Conservation (phyloP, 1,140 invertebrate species). For the Drosophila asahinai region DNA sequence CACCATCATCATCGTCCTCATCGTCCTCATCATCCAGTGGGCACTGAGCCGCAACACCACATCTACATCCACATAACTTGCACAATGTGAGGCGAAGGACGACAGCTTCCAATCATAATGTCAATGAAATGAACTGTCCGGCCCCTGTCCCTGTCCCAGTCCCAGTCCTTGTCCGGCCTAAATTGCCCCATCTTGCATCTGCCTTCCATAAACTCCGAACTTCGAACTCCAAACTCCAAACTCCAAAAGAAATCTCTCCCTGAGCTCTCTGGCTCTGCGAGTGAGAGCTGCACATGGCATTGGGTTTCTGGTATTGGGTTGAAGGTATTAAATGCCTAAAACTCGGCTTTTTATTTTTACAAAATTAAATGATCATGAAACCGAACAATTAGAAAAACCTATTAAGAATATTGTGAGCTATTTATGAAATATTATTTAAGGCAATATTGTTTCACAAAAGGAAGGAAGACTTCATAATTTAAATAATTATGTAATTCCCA, state of each 20-base stretch:
- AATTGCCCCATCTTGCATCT: conserved; percentile 1
- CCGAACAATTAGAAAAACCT: too few species aligned
- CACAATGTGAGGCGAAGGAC: conserved; percentile 56
- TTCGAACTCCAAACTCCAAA: neutral
- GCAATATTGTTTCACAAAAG: too few species aligned
- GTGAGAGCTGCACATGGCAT: conserved; percentile 25
- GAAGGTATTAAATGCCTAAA: neutral
- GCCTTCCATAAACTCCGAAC: conserved; percentile 33
- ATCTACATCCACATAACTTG: conserved; percentile 33
- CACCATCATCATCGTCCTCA: neutral
- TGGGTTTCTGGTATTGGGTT: neutral
- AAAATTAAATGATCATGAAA: too few species aligned
- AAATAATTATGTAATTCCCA: too few species aligned
- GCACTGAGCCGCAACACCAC: conserved; percentile 32
- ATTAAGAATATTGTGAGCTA: too few species aligned
- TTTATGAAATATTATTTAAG: too few species aligned
- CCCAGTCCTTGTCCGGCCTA: neutral
- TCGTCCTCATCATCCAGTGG: conserved; percentile 20
- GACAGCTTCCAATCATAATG: conserved; percentile 73
- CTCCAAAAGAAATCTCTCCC: conserved; percentile 21
- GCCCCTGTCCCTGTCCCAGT: neutral
- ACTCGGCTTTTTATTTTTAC: too few species aligned
- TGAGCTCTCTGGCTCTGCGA: conserved; percentile 5
- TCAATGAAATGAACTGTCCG: conserved; percentile 60
- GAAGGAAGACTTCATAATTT: too few species aligned